These are phyloP conservation scores for Chaetorhynchus papuensis DNA, from an alignment of 2,113 vertebrate genomes.

Conservation along the genomic window DNA sequence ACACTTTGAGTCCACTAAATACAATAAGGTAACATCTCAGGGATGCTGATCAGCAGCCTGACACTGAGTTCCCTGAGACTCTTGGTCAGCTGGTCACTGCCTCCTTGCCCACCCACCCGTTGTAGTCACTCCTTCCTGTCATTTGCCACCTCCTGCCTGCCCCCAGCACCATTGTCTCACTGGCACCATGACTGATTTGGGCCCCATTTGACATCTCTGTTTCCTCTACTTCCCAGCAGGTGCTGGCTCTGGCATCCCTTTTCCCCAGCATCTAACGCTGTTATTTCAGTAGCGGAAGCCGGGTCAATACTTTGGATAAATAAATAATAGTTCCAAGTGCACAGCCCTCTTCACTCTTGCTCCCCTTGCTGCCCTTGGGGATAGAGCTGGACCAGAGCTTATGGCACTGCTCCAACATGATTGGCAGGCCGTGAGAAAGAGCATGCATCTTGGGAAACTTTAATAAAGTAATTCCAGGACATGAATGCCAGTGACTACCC, in stretches of 20 bases:
- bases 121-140: neutral
- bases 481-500: neutral
- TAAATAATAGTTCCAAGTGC: conserved; percentile 25
- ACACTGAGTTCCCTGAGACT: neutral
- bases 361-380: conserved; percentile 14
- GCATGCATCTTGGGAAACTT: neutral
- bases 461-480: neutral
- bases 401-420: neutral
- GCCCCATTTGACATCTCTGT: neutral
- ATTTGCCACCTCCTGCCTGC: neutral
- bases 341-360: neutral
- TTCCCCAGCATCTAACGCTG: neutral
- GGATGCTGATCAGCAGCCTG: neutral
- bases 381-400: neutral
- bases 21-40: neutral
- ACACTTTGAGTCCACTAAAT: no score
- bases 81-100: neutral
- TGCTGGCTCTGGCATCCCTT: neutral
- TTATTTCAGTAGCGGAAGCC: neutral
- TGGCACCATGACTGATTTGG: neutral
- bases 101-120: neutral
- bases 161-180: neutral
- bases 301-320: conserved; percentile 44
- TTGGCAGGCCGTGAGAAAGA: neutral
- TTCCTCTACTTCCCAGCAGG: neutral